Percentiles rank a stretch among this genome's conserved stretches.
phyloP scores from a whole-genome alignment of 2,797 vertebrate genomes.

The Amphiprion clarkii region DNA sequence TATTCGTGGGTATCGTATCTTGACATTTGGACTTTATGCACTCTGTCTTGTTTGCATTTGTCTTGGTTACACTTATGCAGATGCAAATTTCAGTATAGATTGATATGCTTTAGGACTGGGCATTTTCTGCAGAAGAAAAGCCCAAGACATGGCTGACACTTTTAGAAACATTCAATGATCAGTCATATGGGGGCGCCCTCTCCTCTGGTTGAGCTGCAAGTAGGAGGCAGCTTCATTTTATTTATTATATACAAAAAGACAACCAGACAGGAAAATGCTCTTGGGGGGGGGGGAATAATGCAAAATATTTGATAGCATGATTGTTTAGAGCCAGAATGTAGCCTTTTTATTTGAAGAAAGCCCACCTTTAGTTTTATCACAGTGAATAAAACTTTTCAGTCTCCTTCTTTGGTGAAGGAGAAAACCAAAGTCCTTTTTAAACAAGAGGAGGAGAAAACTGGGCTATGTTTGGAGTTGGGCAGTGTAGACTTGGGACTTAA shows the following conservation, averaged over 20 bases:
- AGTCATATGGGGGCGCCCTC: slow-evolving; percentile 77
- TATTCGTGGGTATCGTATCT: neutral
- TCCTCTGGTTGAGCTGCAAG: slow-evolving; percentile 52
- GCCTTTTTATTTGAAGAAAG: slow-evolving; percentile 56
- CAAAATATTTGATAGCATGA: slow-evolving; percentile 60
- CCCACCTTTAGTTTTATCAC: slow-evolving; percentile 27
- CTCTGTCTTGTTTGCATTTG: neutral
- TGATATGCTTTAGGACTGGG: slow-evolving; percentile 9
- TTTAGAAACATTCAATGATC: slow-evolving; percentile 13
- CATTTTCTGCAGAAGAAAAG: slow-evolving; percentile 13
- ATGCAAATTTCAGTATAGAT: slow-evolving; percentile 16
- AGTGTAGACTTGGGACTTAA: slow-evolving; percentile 35
- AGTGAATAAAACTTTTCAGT: slow-evolving; percentile 18
- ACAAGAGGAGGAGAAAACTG: slow-evolving; percentile 36
- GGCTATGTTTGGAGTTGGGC: slow-evolving; percentile 30
- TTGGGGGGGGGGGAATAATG: slow-evolving; percentile 57
- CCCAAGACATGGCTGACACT: slow-evolving; percentile 17
- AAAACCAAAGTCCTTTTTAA: slow-evolving; percentile 22
- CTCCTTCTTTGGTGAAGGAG: slow-evolving; percentile 13
- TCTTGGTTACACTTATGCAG: slow-evolving; percentile 2
- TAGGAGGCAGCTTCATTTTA: slow-evolving; percentile 36
- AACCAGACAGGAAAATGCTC: slow-evolving; percentile 60
- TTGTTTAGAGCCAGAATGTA: slow-evolving; percentile 46
- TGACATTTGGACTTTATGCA: neutral
- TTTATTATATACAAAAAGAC: slow-evolving; percentile 61